A percentile compares a stretch with the other conserved stretches of the same genome.
Conservation (phyloP, 2,113 vertebrate species). For the Corydoras maculifer region DNA sequence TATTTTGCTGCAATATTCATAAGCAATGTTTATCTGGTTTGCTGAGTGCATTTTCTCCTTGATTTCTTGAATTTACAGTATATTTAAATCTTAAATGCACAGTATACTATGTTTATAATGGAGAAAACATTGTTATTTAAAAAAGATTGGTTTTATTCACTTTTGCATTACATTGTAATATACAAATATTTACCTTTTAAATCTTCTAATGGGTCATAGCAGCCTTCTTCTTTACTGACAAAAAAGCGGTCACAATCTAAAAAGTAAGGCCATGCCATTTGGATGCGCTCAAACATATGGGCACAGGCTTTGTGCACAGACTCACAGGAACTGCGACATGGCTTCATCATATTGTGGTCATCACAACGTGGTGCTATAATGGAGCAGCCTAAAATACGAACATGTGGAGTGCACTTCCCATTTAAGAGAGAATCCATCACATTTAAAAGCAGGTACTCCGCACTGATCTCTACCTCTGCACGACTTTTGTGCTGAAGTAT, state of each 20-base stretch:
- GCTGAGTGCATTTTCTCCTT: no score
- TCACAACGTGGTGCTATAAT: conserved; percentile 80
- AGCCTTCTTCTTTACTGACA: conserved; percentile 72
- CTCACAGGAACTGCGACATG: conserved; percentile 77
- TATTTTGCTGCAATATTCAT: no score
- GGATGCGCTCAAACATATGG: conserved; percentile 76
- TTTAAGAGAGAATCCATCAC: conserved; percentile 79
- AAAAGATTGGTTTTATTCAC: no score
- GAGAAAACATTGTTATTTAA: no score
- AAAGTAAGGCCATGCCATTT: conserved; percentile 97
- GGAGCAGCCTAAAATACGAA: conserved; percentile 83
- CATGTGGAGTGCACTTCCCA: conserved; percentile 80
- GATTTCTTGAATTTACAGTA: no score
- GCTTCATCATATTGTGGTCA: conserved; percentile 58
- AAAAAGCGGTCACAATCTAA: conserved; percentile 87
- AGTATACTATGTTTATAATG: no score
- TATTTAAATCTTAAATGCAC: no score
- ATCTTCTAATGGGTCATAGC: conserved; percentile 79
- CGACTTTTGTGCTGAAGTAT: conserved; percentile 71
- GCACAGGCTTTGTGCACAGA: conserved; percentile 66
- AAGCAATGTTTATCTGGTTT: no score
- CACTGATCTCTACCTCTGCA: conserved; percentile 70
- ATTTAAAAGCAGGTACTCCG: conserved; percentile 82
- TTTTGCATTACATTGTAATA: no score
- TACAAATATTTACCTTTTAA: conserved; percentile 66